These are phyloP conservation scores for Trichonephila clavipes DNA, from an alignment of 1,140 invertebrate species.

Conservation along the genomic window DNA sequence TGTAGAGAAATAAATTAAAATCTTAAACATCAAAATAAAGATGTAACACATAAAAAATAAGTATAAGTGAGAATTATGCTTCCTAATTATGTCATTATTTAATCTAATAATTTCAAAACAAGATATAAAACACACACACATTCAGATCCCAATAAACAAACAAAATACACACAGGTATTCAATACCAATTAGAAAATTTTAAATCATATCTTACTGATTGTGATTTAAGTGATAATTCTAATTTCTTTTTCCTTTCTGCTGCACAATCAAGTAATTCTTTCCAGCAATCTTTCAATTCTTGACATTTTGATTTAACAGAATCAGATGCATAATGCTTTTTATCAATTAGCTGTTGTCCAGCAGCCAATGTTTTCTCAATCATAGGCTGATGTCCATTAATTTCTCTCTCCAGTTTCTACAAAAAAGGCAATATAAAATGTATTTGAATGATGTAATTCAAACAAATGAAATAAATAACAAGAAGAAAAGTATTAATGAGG, in stretches of 20 bases:
- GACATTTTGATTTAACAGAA: constrained; percentile 73
- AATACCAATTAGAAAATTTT: neutral
- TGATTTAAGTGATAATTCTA: constrained; percentile 92
- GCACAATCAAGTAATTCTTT: constrained; percentile 86
- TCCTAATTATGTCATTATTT: too few species aligned
- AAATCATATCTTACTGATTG: constrained; percentile 85
- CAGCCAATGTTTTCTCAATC: constrained; percentile 89
- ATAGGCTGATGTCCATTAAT: constrained; percentile 90
- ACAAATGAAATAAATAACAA: neutral
- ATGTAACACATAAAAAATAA: too few species aligned
- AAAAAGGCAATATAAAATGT: neutral
- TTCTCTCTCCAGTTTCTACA: constrained; percentile 90
- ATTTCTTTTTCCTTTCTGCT: constrained; percentile 86
- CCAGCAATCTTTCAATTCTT: constrained; percentile 79
- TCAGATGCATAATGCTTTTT: constrained; percentile 88
- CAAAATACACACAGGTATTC: too few species aligned
- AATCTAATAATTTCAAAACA: too few species aligned
- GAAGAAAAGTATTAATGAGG: neutral
- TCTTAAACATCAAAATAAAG: too few species aligned
- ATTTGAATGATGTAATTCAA: neutral
- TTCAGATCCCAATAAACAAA: neutral
- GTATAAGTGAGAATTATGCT: too few species aligned
- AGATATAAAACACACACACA: neutral
- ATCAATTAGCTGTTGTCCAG: constrained; percentile 86
- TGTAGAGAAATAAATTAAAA: too few species aligned